These are phyloP conservation scores for Siniperca scherzeri DNA, from an alignment of 2,797 vertebrate species.

Conservation along the genomic window DNA sequence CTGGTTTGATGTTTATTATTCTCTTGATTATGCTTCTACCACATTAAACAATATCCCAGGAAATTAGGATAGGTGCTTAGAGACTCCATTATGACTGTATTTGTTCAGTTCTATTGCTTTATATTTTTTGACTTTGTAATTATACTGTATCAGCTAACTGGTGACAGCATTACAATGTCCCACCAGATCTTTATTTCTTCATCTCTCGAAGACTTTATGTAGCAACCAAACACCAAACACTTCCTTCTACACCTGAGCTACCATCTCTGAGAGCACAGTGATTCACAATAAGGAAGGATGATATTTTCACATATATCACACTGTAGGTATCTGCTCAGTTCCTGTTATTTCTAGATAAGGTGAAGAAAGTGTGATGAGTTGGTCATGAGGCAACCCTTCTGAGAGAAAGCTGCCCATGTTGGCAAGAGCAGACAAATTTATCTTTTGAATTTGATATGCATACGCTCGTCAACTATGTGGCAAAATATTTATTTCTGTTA, in stretches of 20 bases:
- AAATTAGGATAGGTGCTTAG: neutral
- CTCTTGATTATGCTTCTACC: neutral
- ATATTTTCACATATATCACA: neutral
- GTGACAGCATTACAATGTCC: neutral
- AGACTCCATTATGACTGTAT: neutral
- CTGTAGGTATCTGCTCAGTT: neutral
- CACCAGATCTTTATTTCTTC: neutral
- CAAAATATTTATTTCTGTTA: neutral
- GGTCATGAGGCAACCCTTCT: neutral
- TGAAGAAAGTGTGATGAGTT: neutral
- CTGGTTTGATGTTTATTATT: neutral
- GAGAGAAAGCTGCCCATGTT: neutral
- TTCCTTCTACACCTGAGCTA: neutral
- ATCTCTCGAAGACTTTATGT: neutral
- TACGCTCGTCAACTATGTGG: neutral
- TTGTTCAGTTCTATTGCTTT: constrained; percentile 7
- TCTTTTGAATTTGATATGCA: no score
- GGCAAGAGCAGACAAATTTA: neutral
- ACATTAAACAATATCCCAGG: neutral
- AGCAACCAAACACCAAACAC: constrained; percentile 13
- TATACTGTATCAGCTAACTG: neutral
- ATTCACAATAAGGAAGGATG: neutral
- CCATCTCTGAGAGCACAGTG: neutral
- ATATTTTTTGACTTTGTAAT: neutral
- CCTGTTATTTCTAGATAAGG: neutral